Conservation (phyloP, 2,113 vertebrate genomes). For the Zosterops hypoxanthus region DNA sequence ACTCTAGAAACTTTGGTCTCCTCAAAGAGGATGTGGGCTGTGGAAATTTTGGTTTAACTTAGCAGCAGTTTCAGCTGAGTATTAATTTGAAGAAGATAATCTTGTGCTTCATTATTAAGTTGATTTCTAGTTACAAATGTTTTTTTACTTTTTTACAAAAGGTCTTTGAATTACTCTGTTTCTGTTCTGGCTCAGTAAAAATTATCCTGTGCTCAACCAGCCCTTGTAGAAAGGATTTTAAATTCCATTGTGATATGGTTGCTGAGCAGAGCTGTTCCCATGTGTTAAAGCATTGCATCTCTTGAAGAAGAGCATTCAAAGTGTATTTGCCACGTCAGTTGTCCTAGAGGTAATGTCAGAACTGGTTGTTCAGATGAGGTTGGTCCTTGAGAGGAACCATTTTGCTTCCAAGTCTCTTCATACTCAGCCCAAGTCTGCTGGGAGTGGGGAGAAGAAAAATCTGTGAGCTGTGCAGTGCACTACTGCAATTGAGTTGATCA, state of each 20-base stretch:
- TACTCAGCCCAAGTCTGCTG: not conserved
- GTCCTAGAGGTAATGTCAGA: not conserved
- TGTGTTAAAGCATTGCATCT: not conserved
- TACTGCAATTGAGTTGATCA: rapidly evolving
- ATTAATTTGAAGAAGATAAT: not conserved
- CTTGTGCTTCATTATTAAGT: not conserved
- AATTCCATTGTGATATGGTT: not conserved
- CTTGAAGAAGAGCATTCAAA: not conserved
- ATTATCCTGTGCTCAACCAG: not conserved
- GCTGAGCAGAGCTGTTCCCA: not conserved
- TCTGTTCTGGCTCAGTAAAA: not conserved
- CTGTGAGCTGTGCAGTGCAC: not conserved
- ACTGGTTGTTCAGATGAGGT: not conserved
- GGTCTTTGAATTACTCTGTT: not conserved
- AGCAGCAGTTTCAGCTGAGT: not conserved
- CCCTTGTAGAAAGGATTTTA: not conserved
- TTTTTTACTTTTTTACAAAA: not conserved
- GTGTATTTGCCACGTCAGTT: not conserved
- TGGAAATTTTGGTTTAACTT: not conserved
- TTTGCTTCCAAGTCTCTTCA: not conserved
- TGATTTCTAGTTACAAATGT: not conserved
- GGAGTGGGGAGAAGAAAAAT: not conserved
- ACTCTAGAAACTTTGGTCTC: not conserved
- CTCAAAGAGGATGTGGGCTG: not conserved
- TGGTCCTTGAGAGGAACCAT: not conserved